Percentiles rank a stretch among this genome's conserved stretches.
Evolutionary conservation across 2,797 vertebrate species (phyloP).

Genomic region (Neosilurus hyrtlii): DNA sequence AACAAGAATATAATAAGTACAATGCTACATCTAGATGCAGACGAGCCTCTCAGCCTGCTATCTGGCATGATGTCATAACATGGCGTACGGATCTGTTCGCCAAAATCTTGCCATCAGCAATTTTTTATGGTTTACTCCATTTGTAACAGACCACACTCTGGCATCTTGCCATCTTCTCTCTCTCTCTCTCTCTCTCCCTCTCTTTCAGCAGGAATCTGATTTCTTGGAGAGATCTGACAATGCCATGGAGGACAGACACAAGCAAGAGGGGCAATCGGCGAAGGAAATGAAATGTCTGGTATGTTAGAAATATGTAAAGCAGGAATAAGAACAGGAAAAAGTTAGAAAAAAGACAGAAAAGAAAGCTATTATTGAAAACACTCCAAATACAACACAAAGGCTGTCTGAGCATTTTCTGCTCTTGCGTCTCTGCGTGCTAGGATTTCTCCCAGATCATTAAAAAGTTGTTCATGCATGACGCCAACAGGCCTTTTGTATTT

Average conservation of each 20-base stretch:
- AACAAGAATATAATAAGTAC: background rate
- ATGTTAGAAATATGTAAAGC: background rate
- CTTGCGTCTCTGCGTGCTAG: background rate
- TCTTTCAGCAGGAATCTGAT: background rate
- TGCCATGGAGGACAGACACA: background rate
- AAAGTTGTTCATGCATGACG: background rate
- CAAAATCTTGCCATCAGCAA: background rate
- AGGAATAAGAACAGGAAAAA: background rate
- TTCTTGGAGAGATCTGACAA: conserved; percentile 6
- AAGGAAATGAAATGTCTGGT: conserved; percentile 11
- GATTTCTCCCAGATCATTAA: background rate
- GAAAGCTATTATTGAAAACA: conserved; percentile 26
- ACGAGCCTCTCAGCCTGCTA: background rate
- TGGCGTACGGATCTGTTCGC: background rate
- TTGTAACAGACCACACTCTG: background rate
- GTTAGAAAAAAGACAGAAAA: background rate
- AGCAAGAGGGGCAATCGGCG: background rate
- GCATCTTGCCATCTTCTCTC: conserved; percentile 10
- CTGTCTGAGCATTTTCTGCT: background rate
- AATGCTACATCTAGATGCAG: background rate
- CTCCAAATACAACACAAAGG: conserved; percentile 3
- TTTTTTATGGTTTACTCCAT: background rate
- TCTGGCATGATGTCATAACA: too few species aligned
- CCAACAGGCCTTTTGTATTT: background rate
- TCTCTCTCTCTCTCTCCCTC: background rate